Percentiles rank a stretch among this genome's conserved stretches.
Evolutionary conservation across 2,797 vertebrate genomes (phyloP).

Genomic region (Muscicapa striata): DNA sequence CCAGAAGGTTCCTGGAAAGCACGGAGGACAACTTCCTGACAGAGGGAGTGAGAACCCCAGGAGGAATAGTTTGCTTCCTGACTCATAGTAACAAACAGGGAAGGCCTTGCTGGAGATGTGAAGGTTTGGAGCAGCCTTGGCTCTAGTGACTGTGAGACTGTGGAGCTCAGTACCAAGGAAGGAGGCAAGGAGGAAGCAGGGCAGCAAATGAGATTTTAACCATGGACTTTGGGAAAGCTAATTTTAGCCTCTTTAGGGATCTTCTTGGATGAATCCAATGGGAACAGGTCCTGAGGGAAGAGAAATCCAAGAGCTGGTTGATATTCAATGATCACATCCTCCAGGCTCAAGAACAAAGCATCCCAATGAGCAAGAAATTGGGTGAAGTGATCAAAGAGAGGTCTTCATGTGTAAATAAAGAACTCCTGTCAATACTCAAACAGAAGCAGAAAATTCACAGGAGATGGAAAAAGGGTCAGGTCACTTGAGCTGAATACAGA

Average conservation of each 20-base stretch:
- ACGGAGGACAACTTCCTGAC: not conserved
- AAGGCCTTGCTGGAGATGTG: not conserved
- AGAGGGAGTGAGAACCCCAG: not conserved
- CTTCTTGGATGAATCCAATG: not conserved
- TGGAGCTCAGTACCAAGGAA: not conserved
- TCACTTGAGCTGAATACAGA: not conserved
- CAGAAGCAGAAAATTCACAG: not conserved
- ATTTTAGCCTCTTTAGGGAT: not conserved
- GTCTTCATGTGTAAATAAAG: too few species aligned
- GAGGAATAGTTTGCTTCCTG: not conserved
- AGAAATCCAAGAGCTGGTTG: not conserved
- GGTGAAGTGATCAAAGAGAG: too few species aligned
- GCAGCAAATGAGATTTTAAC: not conserved
- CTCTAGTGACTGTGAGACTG: not conserved
- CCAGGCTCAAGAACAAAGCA: too few species aligned
- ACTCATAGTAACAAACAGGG: not conserved
- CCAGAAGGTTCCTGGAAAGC: not conserved
- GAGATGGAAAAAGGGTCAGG: not conserved
- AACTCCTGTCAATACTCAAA: not conserved
- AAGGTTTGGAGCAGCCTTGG: not conserved
- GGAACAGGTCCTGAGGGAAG: not conserved
- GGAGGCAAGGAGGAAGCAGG: not conserved
- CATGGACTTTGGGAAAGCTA: not conserved
- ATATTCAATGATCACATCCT: not conserved
- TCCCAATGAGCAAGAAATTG: too few species aligned